Evolutionary conservation across 2,113 vertebrate genomes (phyloP).

Genomic region (Corydoras maculifer): DNA sequence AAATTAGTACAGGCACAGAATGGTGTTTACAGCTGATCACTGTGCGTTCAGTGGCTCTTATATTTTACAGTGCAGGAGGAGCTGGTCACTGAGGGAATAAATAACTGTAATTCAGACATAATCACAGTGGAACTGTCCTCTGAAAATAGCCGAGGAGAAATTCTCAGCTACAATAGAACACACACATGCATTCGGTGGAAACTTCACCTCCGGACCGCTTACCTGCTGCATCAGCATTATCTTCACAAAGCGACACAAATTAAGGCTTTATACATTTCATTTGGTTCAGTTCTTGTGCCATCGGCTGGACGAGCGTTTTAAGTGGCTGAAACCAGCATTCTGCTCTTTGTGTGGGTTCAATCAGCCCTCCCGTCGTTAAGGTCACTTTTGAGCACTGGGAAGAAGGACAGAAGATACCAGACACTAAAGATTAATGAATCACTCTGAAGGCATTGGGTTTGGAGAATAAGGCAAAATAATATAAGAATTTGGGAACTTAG

Average conservation of each 20-base stretch:
- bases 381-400: constrained; percentile 27
- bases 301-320: neutral
- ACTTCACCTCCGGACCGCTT: constrained; percentile 5
- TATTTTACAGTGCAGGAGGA: constrained; percentile 24
- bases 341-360: neutral
- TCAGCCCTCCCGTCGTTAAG: constrained; percentile 14
- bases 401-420: constrained; percentile 19
- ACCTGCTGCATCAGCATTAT: neutral
- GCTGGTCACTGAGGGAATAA: constrained; percentile 5
- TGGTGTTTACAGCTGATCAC: constrained; percentile 8
- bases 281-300: constrained; percentile 3
- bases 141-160: neutral
- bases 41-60: neutral
- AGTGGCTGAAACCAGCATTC: neutral
- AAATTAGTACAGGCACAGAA: constrained; percentile 28
- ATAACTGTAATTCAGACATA: constrained; percentile 6
- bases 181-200: constrained; percentile 11
- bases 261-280: constrained; percentile 24
- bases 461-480: no score
- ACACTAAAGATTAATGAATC: no score
- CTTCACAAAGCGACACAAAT: constrained; percentile 8
- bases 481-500: no score
- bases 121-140: constrained; percentile 33
- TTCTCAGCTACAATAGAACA: neutral
- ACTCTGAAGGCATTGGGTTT: no score